A percentile compares a stretch with the other conserved stretches of the same genome.
phyloP scores from a whole-genome alignment of 1,140 invertebrate species.

The Leptonema lineaticorne region DNA sequence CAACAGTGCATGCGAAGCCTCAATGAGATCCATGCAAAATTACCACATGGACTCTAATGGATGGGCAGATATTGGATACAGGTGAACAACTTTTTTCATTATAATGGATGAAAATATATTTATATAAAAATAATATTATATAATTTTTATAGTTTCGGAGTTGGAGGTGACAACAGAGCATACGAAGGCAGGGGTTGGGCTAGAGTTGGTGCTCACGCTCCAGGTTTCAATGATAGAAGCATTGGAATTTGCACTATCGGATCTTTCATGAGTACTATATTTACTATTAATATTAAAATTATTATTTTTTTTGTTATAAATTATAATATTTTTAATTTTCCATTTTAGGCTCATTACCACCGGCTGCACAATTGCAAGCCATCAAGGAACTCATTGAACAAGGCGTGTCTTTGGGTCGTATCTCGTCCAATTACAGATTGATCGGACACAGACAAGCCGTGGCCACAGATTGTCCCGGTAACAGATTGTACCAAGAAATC shows the following conservation, averaged over 20 bases:
- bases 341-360: constrained; percentile 57
- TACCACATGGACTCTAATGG: constrained; percentile 59
- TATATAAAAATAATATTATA: too few species aligned
- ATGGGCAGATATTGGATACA: constrained; percentile 74
- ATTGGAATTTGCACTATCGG: constrained; percentile 75
- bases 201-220: constrained; percentile 69
- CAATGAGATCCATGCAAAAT: constrained; percentile 61
- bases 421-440: constrained; percentile 63
- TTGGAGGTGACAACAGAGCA: constrained; percentile 75
- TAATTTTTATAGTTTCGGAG: constrained; percentile 69
- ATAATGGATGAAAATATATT: too few species aligned
- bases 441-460: constrained; percentile 69
- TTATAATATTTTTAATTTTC: neutral
- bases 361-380: constrained; percentile 60
- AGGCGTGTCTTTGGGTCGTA: constrained; percentile 62
- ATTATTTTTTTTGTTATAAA: neutral
- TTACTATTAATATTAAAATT: too few species aligned
- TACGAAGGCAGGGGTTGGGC: constrained; percentile 79
- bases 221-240: constrained; percentile 68
- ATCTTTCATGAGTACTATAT: constrained; percentile 52
- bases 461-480: constrained; percentile 70
- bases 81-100: too few species aligned
- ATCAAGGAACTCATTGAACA: constrained; percentile 62
- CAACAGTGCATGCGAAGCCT: constrained; percentile 51
- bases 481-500: constrained; percentile 63